Percentiles rank a stretch among this genome's conserved stretches.
These are phyloP conservation scores for Holcopasites calliopsidis DNA, from an alignment of 1,140 invertebrate species.

Conservation along the genomic window DNA sequence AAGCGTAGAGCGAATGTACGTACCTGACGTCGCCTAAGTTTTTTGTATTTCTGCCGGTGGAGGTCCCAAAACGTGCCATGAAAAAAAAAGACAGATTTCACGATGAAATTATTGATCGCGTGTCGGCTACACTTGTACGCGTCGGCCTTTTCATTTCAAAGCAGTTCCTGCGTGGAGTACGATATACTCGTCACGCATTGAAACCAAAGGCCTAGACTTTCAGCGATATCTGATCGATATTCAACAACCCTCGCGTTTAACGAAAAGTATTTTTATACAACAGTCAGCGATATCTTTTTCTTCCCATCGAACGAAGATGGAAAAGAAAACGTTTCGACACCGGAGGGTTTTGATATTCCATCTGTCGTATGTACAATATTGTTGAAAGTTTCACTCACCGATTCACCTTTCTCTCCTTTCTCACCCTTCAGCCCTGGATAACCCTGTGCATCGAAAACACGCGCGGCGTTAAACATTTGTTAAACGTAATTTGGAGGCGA, in stretches of 20 bases:
- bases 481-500: background rate
- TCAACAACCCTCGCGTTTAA: conserved; percentile 6
- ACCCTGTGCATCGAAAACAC: conserved; percentile 80
- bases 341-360: background rate
- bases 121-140: background rate
- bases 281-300: conserved; percentile 1
- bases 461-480: conserved; percentile 20
- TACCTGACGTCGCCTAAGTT: conserved; percentile 92
- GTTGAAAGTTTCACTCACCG: conserved; percentile 83
- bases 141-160: background rate
- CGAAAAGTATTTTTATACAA: background rate
- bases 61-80: conserved; percentile 45
- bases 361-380: conserved; percentile 7
- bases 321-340: background rate
- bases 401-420: conserved; percentile 95
- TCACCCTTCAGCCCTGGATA: conserved; percentile 93
- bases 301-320: background rate
- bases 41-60: conserved; percentile 90
- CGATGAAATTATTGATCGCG: conserved; percentile 33
- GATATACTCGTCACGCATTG: background rate
- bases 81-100: conserved; percentile 63
- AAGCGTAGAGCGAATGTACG: conserved; percentile 69
- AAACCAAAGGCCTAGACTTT: conserved; percentile 7
- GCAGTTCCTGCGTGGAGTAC: background rate
- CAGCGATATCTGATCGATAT: conserved; percentile 17